phyloP scores from a whole-genome alignment of 1,140 invertebrate genomes.

The Drosophila arizonae region DNA sequence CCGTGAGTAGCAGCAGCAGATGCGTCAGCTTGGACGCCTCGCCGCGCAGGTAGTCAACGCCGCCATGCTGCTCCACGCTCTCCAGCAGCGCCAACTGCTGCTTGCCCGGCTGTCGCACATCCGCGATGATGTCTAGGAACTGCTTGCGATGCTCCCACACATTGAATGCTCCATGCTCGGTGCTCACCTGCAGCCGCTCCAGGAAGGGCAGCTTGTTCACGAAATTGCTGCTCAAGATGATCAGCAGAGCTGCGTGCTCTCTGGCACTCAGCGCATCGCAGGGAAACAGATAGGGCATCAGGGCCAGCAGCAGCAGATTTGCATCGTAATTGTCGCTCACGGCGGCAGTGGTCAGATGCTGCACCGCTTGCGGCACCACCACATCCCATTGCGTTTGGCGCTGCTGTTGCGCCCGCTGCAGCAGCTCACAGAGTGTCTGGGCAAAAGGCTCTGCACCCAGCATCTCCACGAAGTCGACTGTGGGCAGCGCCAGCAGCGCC shows the following conservation, averaged over 20 bases:
- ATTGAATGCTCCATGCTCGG: slow-evolving; percentile 34
- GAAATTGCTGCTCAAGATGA: slow-evolving; percentile 59
- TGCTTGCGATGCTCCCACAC: slow-evolving; percentile 53
- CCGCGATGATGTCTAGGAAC: slow-evolving; percentile 71
- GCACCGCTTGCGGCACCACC: slow-evolving; percentile 79
- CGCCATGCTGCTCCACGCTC: slow-evolving; percentile 63
- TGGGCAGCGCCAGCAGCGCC: slow-evolving; percentile 83
- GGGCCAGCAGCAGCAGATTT: slow-evolving; percentile 65
- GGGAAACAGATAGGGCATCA: slow-evolving; percentile 74
- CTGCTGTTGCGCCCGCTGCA: slow-evolving; percentile 61
- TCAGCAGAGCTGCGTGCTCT: slow-evolving; percentile 39
- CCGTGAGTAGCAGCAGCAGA: slow-evolving; percentile 69
- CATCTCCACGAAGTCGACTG: slow-evolving; percentile 81
- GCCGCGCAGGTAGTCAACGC: slow-evolving; percentile 39
- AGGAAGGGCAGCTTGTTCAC: slow-evolving; percentile 54
- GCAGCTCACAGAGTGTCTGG: slow-evolving; percentile 63
- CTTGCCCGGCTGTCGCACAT: slow-evolving; percentile 22
- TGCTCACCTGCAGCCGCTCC: slow-evolving; percentile 33
- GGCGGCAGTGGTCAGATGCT: slow-evolving; percentile 65
- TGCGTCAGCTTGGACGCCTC: slow-evolving; percentile 60
- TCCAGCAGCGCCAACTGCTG: slow-evolving; percentile 53
- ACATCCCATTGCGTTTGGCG: slow-evolving; percentile 73
- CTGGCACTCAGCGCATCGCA: slow-evolving; percentile 5
- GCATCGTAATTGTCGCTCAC: slow-evolving; percentile 56
- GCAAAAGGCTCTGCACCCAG: slow-evolving; percentile 70